Evolutionary conservation across 2,888 invertebrate species (phyloP), one percentile per base, ranked within the genome.

Genomic region (Sesia apiformis): DNA sequence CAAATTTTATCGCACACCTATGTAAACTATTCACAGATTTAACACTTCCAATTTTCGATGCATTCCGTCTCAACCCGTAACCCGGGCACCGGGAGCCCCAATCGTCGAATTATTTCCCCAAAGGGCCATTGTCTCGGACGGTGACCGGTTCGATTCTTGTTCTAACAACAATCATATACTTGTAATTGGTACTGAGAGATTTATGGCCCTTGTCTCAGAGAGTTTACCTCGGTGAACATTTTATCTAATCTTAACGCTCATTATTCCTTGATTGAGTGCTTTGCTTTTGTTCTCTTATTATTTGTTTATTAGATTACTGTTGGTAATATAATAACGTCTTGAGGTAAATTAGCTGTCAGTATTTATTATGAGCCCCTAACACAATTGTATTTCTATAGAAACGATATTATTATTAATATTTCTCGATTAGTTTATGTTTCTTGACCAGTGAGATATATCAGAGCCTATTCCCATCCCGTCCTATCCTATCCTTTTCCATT

Each of bases 211-310:
- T 76, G 78, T 81, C 82, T 72, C 69, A 63, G 63, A 65, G 70
- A 75, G 69, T 83, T 78, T 73, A 71, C 72, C 77, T 70, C 69
- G 63, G 62, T 56, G 60, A 65, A 65, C 69, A 66, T 76, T 81
- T 81, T 85, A 85, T 85, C 85, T 85, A 79, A 86, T 85, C 86
- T 85, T 66, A 64, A 66, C 62, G 63, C 70, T 77, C 76, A 75
- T 80, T 79, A 78, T 77, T 78, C 62, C 70, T 74, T 80, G 82
- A 81, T 80, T 81, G 78, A 80, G 78, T 74, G 70, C 69, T 66
- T 63, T 63, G 66, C 72, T 74, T 72, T 76, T 76, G 72, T 81
- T 76, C 58, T 64, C 64, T 68, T 76, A 71, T 76, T 73, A 76
- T 76, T 77, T 75, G 73, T 76, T 69, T 76, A 78, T 81, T 77